Percentiles rank a stretch among this genome's conserved stretches.
These are phyloP conservation scores for Conus betulinus DNA, from an alignment of 1,140 invertebrate species.

Conservation along the genomic window DNA sequence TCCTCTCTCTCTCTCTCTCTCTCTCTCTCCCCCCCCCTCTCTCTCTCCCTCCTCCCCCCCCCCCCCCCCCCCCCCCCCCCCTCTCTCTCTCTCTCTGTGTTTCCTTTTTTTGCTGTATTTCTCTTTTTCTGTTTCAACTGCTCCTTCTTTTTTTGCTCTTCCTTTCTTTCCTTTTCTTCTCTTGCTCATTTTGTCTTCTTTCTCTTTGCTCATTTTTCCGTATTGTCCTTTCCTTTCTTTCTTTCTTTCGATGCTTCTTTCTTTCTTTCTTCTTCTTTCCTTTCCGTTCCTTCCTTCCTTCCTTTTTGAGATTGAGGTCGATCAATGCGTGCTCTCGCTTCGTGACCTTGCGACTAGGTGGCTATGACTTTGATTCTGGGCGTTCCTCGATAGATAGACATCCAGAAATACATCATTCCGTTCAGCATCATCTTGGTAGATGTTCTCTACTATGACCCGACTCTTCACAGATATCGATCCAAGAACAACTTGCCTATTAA, in stretches of 20 bases:
- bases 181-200: conserved; percentile 13
- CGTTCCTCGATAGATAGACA: background rate
- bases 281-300: no score
- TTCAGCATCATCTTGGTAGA: background rate
- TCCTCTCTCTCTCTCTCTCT: conserved; percentile 27
- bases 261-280: no score
- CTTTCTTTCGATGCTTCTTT: no score
- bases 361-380: background rate
- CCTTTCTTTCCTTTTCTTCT: no score
- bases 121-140: background rate
- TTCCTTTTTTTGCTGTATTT: background rate
- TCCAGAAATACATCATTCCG: background rate
- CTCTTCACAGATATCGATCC: background rate
- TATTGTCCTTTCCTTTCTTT: background rate
- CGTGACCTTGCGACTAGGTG: background rate
- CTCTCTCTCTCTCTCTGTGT: no score
- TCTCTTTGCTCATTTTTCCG: background rate
- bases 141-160: no score
- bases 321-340: background rate
- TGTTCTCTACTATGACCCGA: background rate
- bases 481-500: no score
- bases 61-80: conserved; percentile 16
- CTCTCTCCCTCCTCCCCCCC: conserved; percentile 14
- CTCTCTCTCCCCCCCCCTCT: conserved; percentile 21
- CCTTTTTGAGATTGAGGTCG: background rate